Base-by-base conservation (phyloP, 1,140 invertebrate species). In the Hormaphis cornu region DNA sequence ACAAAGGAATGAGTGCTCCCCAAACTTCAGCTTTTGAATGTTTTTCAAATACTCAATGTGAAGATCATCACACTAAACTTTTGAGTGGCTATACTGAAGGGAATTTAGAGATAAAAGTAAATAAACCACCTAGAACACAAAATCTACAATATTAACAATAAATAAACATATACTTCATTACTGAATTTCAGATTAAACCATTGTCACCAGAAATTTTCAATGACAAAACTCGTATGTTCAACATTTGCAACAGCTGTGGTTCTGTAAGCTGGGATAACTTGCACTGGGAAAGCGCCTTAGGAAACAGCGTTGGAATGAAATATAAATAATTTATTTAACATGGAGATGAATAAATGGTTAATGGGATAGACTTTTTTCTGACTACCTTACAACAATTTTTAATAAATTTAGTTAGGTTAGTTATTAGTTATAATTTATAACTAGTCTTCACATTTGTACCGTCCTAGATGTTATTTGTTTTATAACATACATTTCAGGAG, bases 241-340 rank as follows among this genome's bases (percentile, higher is more conserved):
- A 83, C 73, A 76, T 86, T 30, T 88, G 86, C 74, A 79, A 82
- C 53, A 73, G 74, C 10, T 88, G 86, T 76, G 86, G 86, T 1
- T 84, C 87, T 73, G 76, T 83, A 33, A 87, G 84, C 73, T 88
- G 86, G 85, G 81, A 84, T 71, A 85, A 85, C 1, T 78, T 76
- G 0, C 83, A 86, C 73, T 81, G 81, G 71, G 80, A 83, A 26
- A 73, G 76, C 48, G 77, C 80, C 3, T 69, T 83, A 1, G 74
- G 74, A 33, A 75, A 75, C 26, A 54, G 58, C 8, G 48, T 56
- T 50, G 44, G 28, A 9, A 66, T 66, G n/a, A 44, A 48, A 16
- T 22, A 50, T 66, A 24, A 35, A 44, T 46, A 28, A 61, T 7
- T 14, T 44, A 61, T 46, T 40, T 20, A 14, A 58, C 5, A 58